Conservation (phyloP, 2,113 vertebrate species). For the Cyanoramphus novaezelandiae region DNA sequence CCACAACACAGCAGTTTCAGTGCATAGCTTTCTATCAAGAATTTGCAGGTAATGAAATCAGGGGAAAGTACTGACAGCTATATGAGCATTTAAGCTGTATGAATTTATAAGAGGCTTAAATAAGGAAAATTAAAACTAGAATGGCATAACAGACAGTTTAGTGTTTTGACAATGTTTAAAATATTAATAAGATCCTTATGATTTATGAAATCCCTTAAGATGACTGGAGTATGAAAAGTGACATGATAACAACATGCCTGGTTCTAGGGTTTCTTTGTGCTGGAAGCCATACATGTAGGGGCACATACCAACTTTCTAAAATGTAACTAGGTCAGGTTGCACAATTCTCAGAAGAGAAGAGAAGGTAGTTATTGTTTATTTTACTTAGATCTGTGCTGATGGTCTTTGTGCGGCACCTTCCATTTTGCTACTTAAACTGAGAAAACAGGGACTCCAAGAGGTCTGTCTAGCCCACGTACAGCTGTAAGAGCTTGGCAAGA, state of each 20-base stretch:
- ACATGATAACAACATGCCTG: slow-evolving; percentile 20
- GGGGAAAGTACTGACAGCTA: slow-evolving; percentile 22
- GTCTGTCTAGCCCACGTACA: not conserved
- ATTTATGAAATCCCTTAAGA: slow-evolving; percentile 11
- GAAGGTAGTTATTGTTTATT: not conserved
- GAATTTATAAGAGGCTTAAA: slow-evolving; percentile 16
- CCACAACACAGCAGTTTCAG: not conserved
- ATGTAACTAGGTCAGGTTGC: not conserved
- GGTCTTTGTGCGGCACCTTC: not conserved
- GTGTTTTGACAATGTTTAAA: not conserved
- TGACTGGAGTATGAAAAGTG: not conserved
- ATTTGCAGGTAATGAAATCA: slow-evolving; percentile 29
- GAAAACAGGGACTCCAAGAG: not conserved
- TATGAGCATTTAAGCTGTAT: not conserved
- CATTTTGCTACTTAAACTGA: not conserved
- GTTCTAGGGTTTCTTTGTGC: slow-evolving; percentile 20
- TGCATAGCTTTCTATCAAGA: not conserved
- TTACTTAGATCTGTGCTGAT: not conserved
- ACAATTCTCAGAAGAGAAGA: not conserved
- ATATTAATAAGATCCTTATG: not conserved
- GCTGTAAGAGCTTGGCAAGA: not conserved
- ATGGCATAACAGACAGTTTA: not conserved
- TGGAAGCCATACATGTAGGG: not conserved
- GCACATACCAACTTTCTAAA: not conserved
- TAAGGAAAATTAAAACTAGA: slow-evolving; percentile 35